Conservation (phyloP, 2,113 vertebrate species). For the Gnathochromis pfefferi region DNA sequence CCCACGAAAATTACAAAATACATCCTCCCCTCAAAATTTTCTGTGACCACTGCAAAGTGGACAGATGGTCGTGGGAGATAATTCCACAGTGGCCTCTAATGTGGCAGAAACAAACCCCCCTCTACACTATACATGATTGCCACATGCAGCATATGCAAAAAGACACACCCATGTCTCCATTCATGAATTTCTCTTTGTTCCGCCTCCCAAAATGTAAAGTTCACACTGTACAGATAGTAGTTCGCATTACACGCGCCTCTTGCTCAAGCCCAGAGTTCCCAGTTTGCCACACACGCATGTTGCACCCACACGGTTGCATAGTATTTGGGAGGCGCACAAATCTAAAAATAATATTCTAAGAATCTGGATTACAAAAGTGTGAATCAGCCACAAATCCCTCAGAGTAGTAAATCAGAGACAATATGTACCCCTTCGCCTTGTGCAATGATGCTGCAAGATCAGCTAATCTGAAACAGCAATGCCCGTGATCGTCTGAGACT, state of each 20-base stretch:
- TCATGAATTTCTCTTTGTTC: constrained; percentile 45
- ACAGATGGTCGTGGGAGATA: neutral
- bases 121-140: neutral
- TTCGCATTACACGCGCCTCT: neutral
- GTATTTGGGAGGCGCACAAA: neutral
- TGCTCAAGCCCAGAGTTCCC: constrained; percentile 44
- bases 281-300: neutral
- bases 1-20: neutral
- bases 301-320: neutral
- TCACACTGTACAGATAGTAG: neutral
- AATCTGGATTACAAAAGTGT: constrained; percentile 23
- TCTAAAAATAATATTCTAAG: neutral
- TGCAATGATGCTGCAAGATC: constrained; percentile 1
- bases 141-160: neutral
- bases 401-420: neutral
- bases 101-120: neutral
- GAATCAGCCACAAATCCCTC: neutral
- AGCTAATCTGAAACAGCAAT: constrained; percentile 12
- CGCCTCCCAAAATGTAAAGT: constrained; percentile 29
- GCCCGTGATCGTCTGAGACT: neutral
- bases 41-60: neutral
- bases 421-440: constrained; percentile 15
- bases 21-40: neutral
- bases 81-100: neutral
- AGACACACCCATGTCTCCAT: constrained; percentile 30